Evolutionary conservation across 2,888 invertebrate genomes (phyloP).

Genomic region (Patella depressa): DNA sequence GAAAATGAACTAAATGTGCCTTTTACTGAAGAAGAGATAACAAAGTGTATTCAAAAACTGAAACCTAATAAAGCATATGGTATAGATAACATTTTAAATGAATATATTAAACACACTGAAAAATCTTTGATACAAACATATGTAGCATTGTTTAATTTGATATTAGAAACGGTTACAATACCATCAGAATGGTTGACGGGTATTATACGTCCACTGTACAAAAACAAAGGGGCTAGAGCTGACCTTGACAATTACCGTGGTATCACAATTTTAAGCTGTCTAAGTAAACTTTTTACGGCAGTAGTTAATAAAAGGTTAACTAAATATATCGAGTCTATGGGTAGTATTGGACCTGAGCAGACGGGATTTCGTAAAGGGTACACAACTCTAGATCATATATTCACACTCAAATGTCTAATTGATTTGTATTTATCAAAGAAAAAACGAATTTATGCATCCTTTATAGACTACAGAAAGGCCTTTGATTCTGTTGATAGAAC

Average conservation of each 20-base stretch:
- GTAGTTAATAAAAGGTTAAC: conserved; percentile 1
- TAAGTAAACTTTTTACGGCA: conserved; percentile 4
- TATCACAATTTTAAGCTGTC: conserved; percentile 16
- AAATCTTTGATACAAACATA: background rate
- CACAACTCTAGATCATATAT: no score
- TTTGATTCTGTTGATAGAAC: no score
- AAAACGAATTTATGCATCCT: no score
- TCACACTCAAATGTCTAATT: no score
- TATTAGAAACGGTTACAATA: conserved; percentile 19
- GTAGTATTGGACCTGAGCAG: no score
- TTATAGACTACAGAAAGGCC: no score
- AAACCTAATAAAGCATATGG: conserved; percentile 20
- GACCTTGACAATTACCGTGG: conserved; percentile 19
- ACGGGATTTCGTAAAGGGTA: no score
- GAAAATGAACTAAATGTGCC: no score
- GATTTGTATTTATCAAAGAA: no score
- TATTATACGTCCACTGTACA: conserved; percentile 15
- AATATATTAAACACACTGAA: conserved; percentile 18
- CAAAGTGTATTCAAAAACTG: conserved; percentile 11
- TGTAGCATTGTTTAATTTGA: conserved; percentile 19
- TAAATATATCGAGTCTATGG: background rate
- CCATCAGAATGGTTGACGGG: conserved; percentile 14
- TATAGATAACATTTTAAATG: conserved; percentile 16
- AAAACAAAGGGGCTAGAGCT: conserved; percentile 19
- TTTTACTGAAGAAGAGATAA: conserved; percentile 19